These are phyloP conservation scores for Eucriotettix oculatus DNA, from an alignment of 2,888 invertebrate species.

Conservation along the genomic window DNA sequence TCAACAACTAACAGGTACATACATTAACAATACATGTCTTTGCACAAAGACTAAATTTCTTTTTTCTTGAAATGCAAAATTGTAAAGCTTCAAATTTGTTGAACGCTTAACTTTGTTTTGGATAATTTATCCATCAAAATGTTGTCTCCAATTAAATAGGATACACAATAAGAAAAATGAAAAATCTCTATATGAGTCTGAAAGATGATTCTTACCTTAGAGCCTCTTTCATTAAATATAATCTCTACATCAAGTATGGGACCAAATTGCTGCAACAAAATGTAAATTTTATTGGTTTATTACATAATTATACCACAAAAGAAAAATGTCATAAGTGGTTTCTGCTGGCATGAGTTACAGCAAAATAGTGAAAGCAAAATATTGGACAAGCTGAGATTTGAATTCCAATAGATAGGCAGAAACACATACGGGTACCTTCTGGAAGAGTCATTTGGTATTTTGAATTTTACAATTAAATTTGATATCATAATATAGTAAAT, in stretches of 20 bases:
- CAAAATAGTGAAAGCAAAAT: too few species aligned
- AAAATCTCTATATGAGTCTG: conserved; percentile 2
- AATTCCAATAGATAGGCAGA: too few species aligned
- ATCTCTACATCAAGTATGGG: conserved; percentile 98
- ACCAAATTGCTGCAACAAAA: conserved; percentile 86
- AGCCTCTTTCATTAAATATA: conserved; percentile 99
- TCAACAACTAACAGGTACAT: too few species aligned
- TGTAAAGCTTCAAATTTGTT: too few species aligned
- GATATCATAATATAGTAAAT: neutral
- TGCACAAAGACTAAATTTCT: neutral
- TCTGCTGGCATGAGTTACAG: too few species aligned
- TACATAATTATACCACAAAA: too few species aligned
- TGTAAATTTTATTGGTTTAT: conserved; percentile 11
- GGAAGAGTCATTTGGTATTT: too few species aligned
- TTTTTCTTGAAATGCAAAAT: neutral
- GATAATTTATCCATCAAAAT: too few species aligned
- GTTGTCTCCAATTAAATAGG: neutral
- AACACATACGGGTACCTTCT: too few species aligned
- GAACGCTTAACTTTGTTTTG: too few species aligned
- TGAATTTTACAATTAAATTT: neutral
- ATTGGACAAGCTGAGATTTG: too few species aligned
- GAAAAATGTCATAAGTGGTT: too few species aligned
- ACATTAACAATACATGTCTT: neutral
- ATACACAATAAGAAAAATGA: neutral
- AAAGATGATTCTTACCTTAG: conserved; percentile 71